Percentiles rank a stretch among this genome's conserved stretches.
These are phyloP conservation scores for Nannoperca obscura DNA, from an alignment of 2,797 vertebrate species.

Conservation along the genomic window DNA sequence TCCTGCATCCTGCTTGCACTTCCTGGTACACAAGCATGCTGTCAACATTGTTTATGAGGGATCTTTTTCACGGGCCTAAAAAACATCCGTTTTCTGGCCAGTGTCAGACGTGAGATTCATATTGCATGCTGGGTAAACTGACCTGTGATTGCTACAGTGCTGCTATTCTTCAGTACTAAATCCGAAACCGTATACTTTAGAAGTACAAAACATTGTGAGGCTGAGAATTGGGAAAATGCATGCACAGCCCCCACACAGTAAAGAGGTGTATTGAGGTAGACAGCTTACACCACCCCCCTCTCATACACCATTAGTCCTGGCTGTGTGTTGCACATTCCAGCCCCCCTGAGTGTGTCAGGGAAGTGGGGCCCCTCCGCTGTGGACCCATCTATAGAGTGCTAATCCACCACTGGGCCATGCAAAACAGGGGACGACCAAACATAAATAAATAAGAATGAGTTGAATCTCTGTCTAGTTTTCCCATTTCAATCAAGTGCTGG, in stretches of 20 bases:
- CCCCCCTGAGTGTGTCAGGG: slow-evolving; percentile 56
- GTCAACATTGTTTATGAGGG: slow-evolving; percentile 61
- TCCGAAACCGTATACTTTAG: slow-evolving; percentile 27
- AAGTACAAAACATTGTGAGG: slow-evolving; percentile 32
- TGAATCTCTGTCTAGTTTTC: slow-evolving; percentile 61
- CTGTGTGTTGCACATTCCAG: slow-evolving; percentile 73
- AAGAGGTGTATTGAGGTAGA: slow-evolving; percentile 66
- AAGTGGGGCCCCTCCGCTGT: slow-evolving; percentile 61
- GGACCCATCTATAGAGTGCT: slow-evolving; percentile 70
- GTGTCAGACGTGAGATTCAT: slow-evolving; percentile 40
- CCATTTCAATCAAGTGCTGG: slow-evolving; percentile 74
- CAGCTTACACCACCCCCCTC: slow-evolving; percentile 58
- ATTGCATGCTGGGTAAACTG: neutral
- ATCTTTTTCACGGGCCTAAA: slow-evolving; percentile 47
- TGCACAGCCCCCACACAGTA: slow-evolving; percentile 33
- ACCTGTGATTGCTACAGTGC: slow-evolving; percentile 23
- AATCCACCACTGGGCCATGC: slow-evolving; percentile 68
- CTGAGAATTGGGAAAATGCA: slow-evolving; percentile 27
- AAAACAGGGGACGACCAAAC: slow-evolving; percentile 67
- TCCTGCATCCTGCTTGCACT: slow-evolving; percentile 55
- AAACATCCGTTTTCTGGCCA: slow-evolving; percentile 35
- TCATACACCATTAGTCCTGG: slow-evolving; percentile 69
- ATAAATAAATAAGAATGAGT: slow-evolving; percentile 80
- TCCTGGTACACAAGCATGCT: slow-evolving; percentile 61
- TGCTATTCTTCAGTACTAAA: slow-evolving; percentile 22